These are phyloP conservation scores for Heliconius erato DNA, from an alignment of 2,888 invertebrate genomes.

Conservation along the genomic window DNA sequence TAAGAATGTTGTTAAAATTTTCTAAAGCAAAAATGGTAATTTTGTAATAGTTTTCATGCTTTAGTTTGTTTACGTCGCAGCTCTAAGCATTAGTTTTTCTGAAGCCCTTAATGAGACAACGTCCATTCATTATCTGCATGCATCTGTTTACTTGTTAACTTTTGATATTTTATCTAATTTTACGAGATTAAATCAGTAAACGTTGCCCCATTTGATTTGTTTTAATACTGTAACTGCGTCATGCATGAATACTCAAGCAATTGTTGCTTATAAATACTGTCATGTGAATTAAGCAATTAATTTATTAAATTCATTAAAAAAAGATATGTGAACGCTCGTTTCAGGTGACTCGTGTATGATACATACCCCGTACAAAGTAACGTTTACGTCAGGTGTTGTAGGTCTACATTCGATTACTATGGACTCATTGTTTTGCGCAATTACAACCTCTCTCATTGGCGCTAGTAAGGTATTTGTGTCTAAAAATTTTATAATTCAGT, in stretches of 20 bases:
- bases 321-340: background rate
- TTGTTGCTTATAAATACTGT: slow-evolving; percentile 41
- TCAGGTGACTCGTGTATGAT: slow-evolving; percentile 54
- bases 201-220: slow-evolving; percentile 40
- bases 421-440: slow-evolving; percentile 63
- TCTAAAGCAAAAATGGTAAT: slow-evolving; percentile 57
- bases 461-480: slow-evolving; percentile 75
- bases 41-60: slow-evolving; percentile 61
- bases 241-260: slow-evolving; percentile 67
- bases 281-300: slow-evolving; percentile 42
- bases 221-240: slow-evolving; percentile 51
- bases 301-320: slow-evolving; percentile 30
- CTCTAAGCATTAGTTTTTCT: slow-evolving; percentile 71
- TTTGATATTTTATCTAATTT: background rate
- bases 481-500: slow-evolving; percentile 68
- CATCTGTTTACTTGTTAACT: slow-evolving; percentile 22
- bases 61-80: slow-evolving; percentile 62
- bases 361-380: slow-evolving; percentile 76
- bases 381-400: slow-evolving; percentile 75
- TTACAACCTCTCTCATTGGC: slow-evolving; percentile 74
- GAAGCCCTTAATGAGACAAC: slow-evolving; percentile 60
- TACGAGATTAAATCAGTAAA: slow-evolving; percentile 24
- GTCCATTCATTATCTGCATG: slow-evolving; percentile 35
- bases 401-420: slow-evolving; percentile 81
- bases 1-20: slow-evolving; percentile 70